phyloP scores from a whole-genome alignment of 1,140 invertebrate genomes.

The Pogonomyrmex californicus region DNA sequence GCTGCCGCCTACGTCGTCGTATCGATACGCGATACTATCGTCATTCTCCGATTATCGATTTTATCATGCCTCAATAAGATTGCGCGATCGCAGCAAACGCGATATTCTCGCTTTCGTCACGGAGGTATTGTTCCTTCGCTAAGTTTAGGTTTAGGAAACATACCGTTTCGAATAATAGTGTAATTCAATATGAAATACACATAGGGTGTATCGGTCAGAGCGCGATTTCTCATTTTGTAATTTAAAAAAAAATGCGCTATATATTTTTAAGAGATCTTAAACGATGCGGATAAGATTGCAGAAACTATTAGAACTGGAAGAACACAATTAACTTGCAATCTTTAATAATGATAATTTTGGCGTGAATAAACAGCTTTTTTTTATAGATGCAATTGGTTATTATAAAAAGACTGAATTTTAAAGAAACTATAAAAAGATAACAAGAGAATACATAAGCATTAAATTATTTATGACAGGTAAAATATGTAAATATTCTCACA shows the following conservation, averaged over 20 bases:
- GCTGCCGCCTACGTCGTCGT: conserved; percentile 43
- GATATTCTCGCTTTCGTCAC: conserved; percentile 62
- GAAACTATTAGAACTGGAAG: not conserved
- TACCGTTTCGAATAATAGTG: conserved; percentile 18
- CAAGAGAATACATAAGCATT: not conserved
- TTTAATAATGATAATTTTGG: not conserved
- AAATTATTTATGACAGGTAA: conserved; percentile 1
- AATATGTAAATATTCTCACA: not conserved
- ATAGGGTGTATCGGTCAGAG: conserved; percentile 24
- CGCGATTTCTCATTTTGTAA: conserved; percentile 30
- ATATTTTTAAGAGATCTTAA: conserved; percentile 12
- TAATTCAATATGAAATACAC: conserved; percentile 24
- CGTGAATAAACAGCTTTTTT: not conserved
- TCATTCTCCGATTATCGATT: conserved; percentile 58
- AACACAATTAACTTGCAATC: not conserved
- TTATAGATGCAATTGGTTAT: not conserved
- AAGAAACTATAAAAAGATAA: conserved; percentile 1
- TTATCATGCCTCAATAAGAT: conserved; percentile 54
- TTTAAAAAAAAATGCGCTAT: not conserved
- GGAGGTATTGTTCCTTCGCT: conserved; percentile 41
- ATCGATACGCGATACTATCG: conserved; percentile 47
- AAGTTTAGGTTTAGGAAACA: conserved; percentile 15
- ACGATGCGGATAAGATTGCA: not conserved
- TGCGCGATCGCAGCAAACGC: conserved; percentile 38
- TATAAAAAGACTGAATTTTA: not conserved